phyloP scores from a whole-genome alignment of 1,140 invertebrate genomes.

The Agraylea sexmaculata region DNA sequence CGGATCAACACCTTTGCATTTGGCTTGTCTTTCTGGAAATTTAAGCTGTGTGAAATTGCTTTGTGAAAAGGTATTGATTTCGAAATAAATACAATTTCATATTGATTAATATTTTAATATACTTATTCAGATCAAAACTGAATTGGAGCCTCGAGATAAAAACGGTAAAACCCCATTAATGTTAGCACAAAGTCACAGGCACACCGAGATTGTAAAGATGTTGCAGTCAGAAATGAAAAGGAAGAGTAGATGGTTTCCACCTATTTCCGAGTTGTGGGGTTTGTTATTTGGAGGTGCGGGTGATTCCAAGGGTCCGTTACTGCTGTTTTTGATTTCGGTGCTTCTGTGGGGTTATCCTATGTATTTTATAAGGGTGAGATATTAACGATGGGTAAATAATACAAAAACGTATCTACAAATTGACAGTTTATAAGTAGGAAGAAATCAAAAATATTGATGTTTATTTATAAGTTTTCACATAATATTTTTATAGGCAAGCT shows the following conservation, averaged over 20 bases:
- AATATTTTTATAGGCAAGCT: no score
- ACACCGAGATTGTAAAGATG: conserved; percentile 70
- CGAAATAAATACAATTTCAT: not conserved
- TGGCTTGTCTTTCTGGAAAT: conserved; percentile 84
- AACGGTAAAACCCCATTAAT: conserved; percentile 85
- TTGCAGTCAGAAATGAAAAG: conserved; percentile 69
- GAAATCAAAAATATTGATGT: no score
- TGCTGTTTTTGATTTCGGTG: conserved; percentile 76
- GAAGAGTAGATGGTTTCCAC: conserved; percentile 71
- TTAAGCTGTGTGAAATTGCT: conserved; percentile 66
- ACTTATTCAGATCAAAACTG: conserved; percentile 57
- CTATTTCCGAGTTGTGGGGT: conserved; percentile 78
- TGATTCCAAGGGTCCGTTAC: conserved; percentile 74
- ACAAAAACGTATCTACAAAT: no score
- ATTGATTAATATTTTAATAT: not conserved
- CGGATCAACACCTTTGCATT: conserved; percentile 82
- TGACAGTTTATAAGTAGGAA: no score
- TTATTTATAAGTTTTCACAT: no score
- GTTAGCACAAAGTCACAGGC: conserved; percentile 75
- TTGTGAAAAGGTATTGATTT: conserved; percentile 63
- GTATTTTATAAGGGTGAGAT: conserved; percentile 70
- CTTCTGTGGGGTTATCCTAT: conserved; percentile 86
- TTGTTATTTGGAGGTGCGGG: conserved; percentile 80
- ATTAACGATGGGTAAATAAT: no score
- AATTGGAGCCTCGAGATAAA: conserved; percentile 74